Percentiles rank a stretch among this genome's conserved stretches.
Evolutionary conservation across 2,113 vertebrate species (phyloP).

Genomic region (Dicrurus megarhynchus): DNA sequence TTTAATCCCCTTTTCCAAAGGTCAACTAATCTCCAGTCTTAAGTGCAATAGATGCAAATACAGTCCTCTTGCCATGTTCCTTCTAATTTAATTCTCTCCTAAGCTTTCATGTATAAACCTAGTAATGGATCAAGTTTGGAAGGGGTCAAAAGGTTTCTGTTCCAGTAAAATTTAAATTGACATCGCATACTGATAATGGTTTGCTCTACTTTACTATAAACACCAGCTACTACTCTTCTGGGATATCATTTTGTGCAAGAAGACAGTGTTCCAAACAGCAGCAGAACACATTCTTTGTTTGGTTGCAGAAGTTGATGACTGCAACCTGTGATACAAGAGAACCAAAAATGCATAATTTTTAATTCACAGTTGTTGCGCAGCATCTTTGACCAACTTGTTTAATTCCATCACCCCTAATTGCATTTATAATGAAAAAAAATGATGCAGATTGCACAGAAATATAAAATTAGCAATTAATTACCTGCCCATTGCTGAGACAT

Average conservation of each 20-base stretch:
- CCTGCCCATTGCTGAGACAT: slow-evolving; percentile 44
- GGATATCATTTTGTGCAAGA: slow-evolving; percentile 6
- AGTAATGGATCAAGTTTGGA: slow-evolving; percentile 71
- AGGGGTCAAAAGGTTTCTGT: slow-evolving; percentile 67
- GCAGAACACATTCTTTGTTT: background rate
- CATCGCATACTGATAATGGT: slow-evolving; percentile 50
- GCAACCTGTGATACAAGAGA: background rate
- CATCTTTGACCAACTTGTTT: slow-evolving; percentile 21
- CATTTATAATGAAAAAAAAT: slow-evolving; percentile 29
- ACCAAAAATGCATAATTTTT: background rate
- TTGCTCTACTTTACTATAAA: slow-evolving; percentile 55
- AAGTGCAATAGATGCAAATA: slow-evolving; percentile 75
- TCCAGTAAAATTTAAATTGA: slow-evolving; percentile 72
- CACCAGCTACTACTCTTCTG: slow-evolving; percentile 2
- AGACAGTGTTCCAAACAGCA: background rate
- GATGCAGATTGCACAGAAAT: slow-evolving; percentile 27
- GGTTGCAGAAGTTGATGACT: slow-evolving; percentile 5
- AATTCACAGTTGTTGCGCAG: background rate
- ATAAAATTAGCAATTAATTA: slow-evolving; percentile 64
- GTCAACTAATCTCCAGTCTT: slow-evolving; percentile 73
- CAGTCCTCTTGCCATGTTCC: slow-evolving; percentile 56
- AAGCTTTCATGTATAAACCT: slow-evolving; percentile 64
- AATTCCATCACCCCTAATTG: slow-evolving; percentile 25
- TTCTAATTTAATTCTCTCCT: slow-evolving; percentile 74
- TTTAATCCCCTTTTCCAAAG: slow-evolving; percentile 65